These are phyloP conservation scores for Anthophora plumipes DNA, from an alignment of 2,888 invertebrate genomes.

Conservation along the genomic window DNA sequence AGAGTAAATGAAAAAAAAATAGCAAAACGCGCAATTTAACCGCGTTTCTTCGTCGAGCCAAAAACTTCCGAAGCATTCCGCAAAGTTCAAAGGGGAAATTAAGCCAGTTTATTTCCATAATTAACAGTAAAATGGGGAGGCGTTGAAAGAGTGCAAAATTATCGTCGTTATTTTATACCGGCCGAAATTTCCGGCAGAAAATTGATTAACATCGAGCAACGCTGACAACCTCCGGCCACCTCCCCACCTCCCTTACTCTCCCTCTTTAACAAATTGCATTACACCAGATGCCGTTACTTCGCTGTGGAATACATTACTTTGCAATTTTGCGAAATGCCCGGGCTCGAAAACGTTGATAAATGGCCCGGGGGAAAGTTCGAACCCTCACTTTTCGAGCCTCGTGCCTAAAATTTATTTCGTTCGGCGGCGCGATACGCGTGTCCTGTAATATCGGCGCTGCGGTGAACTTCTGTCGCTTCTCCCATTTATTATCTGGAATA, in stretches of 20 bases:
- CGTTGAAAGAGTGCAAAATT: conserved; percentile 15
- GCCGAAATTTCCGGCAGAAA: conserved; percentile 23
- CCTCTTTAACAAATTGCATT: conserved; percentile 49
- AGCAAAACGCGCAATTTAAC: too few species aligned
- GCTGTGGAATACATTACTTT: conserved; percentile 48
- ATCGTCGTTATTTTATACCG: conserved; percentile 13
- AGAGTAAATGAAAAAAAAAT: too few species aligned
- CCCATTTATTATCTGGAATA: conserved; percentile 6
- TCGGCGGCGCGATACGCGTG: background rate
- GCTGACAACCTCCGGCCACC: background rate
- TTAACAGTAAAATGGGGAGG: background rate
- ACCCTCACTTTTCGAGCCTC: conserved; percentile 6
- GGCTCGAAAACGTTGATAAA: conserved; percentile 42
- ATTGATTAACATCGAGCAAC: conserved; percentile 50
- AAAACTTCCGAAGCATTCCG: background rate
- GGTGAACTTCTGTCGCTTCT: conserved; percentile 2
- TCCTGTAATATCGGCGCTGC: conserved; percentile 7
- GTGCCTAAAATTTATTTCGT: conserved; percentile 37
- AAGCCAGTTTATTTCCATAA: background rate
- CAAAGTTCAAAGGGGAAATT: background rate
- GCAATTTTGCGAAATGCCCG: conserved; percentile 43
- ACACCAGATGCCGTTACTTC: conserved; percentile 55
- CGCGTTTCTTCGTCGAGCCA: too few species aligned
- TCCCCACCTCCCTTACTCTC: background rate
- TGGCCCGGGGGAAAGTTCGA: conserved; percentile 21